Evolutionary conservation across 2,113 vertebrate species (phyloP), one percentile per base, ranked within the genome.

Genomic region (Nannospalax galili): DNA sequence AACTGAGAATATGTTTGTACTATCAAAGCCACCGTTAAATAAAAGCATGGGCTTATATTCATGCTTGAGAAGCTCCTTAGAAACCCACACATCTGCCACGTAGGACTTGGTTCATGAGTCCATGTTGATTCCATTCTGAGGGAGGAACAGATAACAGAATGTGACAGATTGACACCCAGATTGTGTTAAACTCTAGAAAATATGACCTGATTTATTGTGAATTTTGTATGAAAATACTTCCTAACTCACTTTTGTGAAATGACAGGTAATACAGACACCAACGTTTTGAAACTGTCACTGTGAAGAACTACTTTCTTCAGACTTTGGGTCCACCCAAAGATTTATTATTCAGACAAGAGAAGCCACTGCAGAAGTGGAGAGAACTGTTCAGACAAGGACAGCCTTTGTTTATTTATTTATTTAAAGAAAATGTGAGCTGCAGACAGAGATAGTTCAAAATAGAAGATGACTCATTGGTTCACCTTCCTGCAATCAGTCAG

Each of bases 301-400:
- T 75, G 70, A 91, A 84, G 37, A 95, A 64, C 7, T 56, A 6
- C 90, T 95, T 90, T 82, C 77, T 92, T 74, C n/a, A 92, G 60
- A 74, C 69, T 78, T 88, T 42, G 22, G 35, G 40, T 67, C 60
- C 26, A 80, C 64, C 6, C 30, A 84, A 86, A 87, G 5, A 16
- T 84, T 95, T 91, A 65, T 93, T 97, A 95, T 94, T 52, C 87
- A 95, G 94, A 90, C 32, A 64, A 79, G 74, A 88, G 92, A 79
- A 42, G 56, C 56, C 28, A 37, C 84, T 86, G 35, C 77, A 90
- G 92, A 89, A 69, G 92, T 84, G 60, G 40, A 89, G 82, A 89
- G 42, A 79, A 91, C 42, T 95, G 56, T 87, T 96, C 92, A 84
- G 62, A 94, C 60, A 87, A 42, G 78, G 56, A 93, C 45, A 75